Base-by-base conservation (phyloP, 2,797 vertebrate species). In the Sebastes hopkinsi region DNA sequence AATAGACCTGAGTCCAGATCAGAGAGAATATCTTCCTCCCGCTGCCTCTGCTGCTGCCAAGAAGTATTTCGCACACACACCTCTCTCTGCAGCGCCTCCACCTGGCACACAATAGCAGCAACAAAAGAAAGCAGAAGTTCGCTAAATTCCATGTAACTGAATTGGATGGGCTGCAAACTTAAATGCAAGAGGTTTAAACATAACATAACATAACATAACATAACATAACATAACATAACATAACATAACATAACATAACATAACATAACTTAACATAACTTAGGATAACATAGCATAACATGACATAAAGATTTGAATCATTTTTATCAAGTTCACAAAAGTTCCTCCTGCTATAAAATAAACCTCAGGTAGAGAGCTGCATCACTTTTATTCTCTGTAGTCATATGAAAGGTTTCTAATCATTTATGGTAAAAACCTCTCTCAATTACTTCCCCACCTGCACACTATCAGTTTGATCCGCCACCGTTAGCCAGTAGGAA, bases 51-150 rank as follows among this genome's bases (percentile, higher is more conserved):
- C 83, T 87, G 80, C 5, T 83, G 81, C 97, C 97, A 97, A 89
- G 95, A 96, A 42, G 34, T 79, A 69, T 91, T 94, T 32, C 95
- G 93, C 34, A 85, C 82, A 52, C 81, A 93, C 59, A 94, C 89
- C 82, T 98, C 97, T 72, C 87, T 94, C 81, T 96, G 96, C 81
- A 98, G 90, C 3, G 89, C 85, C 42, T 96, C 95, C 72, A 94
- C 74, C 98, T 98, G 87, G 22, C 87, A 29, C 83, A 30, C 50
- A 61, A 68, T 6, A 29, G 65, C n/a, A 81, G 65, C 36, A 76
- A 70, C 5, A 67, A 29, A 70, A 29, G 11, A 7, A 62, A 50
- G 2, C 6, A 27, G 46, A 38, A 14, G 66, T 69, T 46, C 2
- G 9, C 3, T 5, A 2, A 27, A 50, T 50, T 34, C 7, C 1